Conservation (phyloP, 92 coral and sea anemone genomes). For the Diadumene lineata region DNA sequence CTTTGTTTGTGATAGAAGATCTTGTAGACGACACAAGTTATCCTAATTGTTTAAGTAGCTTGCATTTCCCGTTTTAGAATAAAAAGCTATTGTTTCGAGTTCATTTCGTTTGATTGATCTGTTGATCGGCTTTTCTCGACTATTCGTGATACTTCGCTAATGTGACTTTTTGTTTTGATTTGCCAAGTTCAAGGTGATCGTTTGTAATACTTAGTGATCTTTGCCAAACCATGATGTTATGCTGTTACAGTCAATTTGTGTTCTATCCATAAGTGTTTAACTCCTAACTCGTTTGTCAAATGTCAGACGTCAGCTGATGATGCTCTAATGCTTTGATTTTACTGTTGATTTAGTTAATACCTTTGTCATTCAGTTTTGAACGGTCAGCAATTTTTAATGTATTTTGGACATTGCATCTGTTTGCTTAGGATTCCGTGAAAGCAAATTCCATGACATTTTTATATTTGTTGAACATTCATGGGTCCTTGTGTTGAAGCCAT, state of each 20-base stretch:
- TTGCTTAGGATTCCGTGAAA: too few species aligned
- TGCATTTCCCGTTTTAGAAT: background rate
- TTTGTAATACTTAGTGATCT: too few species aligned
- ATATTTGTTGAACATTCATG: too few species aligned
- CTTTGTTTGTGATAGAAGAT: background rate
- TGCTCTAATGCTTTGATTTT: background rate
- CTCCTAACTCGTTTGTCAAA: background rate
- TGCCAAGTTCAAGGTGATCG: background rate
- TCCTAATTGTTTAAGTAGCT: background rate
- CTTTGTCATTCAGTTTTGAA: background rate
- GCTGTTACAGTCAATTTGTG: too few species aligned
- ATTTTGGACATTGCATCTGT: too few species aligned
- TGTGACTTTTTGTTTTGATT: background rate
- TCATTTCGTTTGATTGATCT: background rate
- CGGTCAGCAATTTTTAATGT: too few species aligned
- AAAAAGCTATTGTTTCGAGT: background rate
- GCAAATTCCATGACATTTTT: too few species aligned
- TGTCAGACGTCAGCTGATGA: background rate
- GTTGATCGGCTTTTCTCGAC: constrained; percentile 4
- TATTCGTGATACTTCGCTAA: background rate
- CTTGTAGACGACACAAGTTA: background rate
- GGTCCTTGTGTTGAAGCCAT: too few species aligned
- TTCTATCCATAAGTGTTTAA: too few species aligned
- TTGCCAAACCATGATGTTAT: too few species aligned
- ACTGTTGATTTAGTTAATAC: background rate